Percentiles rank a stretch among this genome's conserved stretches.
Evolutionary conservation across 2,113 vertebrate genomes (phyloP).

Genomic region (Bujurquina vittata): DNA sequence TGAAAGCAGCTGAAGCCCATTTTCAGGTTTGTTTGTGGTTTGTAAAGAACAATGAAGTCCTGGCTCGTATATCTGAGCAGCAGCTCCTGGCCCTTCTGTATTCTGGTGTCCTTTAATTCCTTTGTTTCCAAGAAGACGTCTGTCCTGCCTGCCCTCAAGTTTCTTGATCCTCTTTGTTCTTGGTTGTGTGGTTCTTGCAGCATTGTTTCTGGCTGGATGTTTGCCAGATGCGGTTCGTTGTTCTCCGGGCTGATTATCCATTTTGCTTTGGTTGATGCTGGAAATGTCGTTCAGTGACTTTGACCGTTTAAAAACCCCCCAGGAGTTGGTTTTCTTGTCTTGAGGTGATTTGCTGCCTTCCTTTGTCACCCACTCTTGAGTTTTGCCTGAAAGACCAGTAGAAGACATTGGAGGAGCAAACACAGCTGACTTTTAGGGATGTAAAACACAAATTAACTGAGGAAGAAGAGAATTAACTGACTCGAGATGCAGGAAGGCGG

Average conservation of each 20-base stretch:
- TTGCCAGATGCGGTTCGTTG: background rate
- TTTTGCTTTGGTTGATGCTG: background rate
- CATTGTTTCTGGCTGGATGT: background rate
- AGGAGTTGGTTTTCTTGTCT: constrained; percentile 19
- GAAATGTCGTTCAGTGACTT: background rate
- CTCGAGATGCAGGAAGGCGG: background rate
- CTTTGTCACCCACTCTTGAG: constrained; percentile 63
- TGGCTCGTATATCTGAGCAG: background rate
- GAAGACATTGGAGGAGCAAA: constrained; percentile 82
- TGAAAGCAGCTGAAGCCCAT: background rate
- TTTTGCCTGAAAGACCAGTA: constrained; percentile 89
- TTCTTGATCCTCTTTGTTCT: background rate
- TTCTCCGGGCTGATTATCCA: background rate
- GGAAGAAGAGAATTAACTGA: constrained; percentile 7
- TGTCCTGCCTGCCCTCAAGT: background rate
- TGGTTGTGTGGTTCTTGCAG: background rate
- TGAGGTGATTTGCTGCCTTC: constrained; percentile 30
- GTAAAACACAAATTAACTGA: background rate
- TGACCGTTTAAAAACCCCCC: background rate
- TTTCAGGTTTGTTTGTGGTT: background rate
- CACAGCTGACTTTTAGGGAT: background rate
- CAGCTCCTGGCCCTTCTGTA: background rate
- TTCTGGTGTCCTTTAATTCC: background rate
- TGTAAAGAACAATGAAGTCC: background rate
- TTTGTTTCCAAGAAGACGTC: background rate